These are phyloP conservation scores for Poecilia latipinna DNA, from an alignment of 2,113 vertebrate genomes.

Conservation along the genomic window DNA sequence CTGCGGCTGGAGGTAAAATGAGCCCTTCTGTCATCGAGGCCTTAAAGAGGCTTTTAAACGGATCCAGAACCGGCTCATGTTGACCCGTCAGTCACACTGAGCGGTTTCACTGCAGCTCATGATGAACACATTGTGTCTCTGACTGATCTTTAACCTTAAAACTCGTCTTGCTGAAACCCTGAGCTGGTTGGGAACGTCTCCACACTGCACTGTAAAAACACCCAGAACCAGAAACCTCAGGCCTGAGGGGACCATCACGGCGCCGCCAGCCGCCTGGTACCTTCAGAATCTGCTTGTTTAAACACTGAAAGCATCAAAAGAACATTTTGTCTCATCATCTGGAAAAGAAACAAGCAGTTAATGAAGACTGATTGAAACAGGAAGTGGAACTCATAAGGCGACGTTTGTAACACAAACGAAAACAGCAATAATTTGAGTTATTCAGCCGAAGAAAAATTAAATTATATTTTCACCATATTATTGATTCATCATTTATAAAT, in stretches of 20 bases:
- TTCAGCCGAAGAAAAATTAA: no score
- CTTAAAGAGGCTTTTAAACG: constrained; percentile 10
- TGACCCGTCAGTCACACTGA: constrained; percentile 1
- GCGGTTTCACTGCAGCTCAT: constrained; percentile 1
- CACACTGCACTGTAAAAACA: not conserved
- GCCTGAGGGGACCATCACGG: not conserved
- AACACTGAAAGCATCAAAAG: not conserved
- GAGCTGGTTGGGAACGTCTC: not conserved
- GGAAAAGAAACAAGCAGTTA: no score
- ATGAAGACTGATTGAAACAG: no score
- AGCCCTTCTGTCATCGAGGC: constrained; percentile 8
- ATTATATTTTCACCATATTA: no score
- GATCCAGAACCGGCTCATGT: constrained; percentile 10
- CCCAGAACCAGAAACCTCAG: not conserved
- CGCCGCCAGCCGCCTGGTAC: no score
- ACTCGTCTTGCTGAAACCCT: not conserved
- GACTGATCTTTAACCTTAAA: not conserved
- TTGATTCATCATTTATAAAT: no score
- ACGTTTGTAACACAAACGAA: no score
- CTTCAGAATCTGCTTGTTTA: not conserved
- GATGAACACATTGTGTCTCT: not conserved
- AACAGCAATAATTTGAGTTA: no score
- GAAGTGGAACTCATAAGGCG: no score
- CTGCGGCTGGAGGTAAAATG: not conserved
- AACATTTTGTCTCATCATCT: no score